Evolutionary conservation across 2,888 invertebrate species (phyloP), one percentile per base, ranked within the genome.

Genomic region (Diarsia brunnea): DNA sequence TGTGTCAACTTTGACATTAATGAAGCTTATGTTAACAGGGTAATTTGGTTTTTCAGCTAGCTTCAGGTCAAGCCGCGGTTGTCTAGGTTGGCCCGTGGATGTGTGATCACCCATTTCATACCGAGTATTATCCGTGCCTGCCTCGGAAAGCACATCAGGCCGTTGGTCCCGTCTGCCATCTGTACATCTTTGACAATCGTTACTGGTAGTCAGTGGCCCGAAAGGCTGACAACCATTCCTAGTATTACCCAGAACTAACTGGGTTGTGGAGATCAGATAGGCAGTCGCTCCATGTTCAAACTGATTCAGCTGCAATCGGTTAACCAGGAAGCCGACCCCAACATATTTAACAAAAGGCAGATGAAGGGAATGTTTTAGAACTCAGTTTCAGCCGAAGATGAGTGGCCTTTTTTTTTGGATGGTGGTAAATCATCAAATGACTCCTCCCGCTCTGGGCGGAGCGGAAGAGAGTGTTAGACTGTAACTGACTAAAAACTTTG

Each of bases 1-100:
- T 49, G 51, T 77, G 24, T 85, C 78, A 85, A 81, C 85, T 81
- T 70, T 68, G 68, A 70, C 55, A 69, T 77, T 71, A 71, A 43
- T 55, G 27, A 38, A 70, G n/a, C 24, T 70, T 73, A 82, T 68
- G 55, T 75, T 75, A 75, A 64, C 31, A 61, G 24, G 38, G 38
- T 38, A 38, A 60, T 69, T 63, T 60, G 8, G 24, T 31, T 58
- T 11, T 49, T 31, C 14, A 27, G 19, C 31, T 38, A 38, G 38
- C 38, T 38, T 38, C 7, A 38, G 38, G 38, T 38, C 38, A 7
- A 38, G 55, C 55, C n/a, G 53, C 53, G 8, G 8, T 38, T 53
- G 11, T n/a, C 11, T n/a, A 53, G 51, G 51, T 24, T 24, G 5
- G 14, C 14, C 14, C 24, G 24, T 24, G 27, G 27, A 58, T 58